Evolutionary conservation across 1,140 invertebrate genomes (phyloP).

Genomic region (Lordiphosa collinella): DNA sequence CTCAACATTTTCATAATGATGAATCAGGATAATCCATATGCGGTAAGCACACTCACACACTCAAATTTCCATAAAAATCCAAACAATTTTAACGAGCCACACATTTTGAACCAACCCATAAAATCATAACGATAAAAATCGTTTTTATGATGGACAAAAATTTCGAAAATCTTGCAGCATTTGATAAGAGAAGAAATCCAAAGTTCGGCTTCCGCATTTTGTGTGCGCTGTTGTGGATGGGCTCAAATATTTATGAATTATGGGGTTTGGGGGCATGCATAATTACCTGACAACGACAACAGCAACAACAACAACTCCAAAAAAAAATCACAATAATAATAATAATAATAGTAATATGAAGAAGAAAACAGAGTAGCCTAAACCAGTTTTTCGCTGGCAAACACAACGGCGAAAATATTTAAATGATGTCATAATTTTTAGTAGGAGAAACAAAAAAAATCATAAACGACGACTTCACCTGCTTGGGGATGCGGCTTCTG

Average conservation of each 20-base stretch:
- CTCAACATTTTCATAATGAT: constrained; percentile 47
- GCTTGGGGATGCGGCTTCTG: constrained; percentile 24
- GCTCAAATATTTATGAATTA: constrained; percentile 70
- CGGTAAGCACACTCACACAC: constrained; percentile 65
- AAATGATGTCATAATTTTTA: constrained; percentile 78
- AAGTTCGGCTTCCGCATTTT: constrained; percentile 64
- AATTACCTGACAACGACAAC: constrained; percentile 44
- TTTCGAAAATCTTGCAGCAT: constrained; percentile 10
- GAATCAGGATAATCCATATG: constrained; percentile 79
- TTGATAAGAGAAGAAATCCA: constrained; percentile 44
- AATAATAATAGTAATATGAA: constrained; percentile 16
- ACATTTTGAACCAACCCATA: constrained; percentile 54
- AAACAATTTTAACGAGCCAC: constrained; percentile 51
- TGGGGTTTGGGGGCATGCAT: constrained; percentile 64
- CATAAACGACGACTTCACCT: constrained; percentile 55
- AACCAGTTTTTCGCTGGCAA: constrained; percentile 61
- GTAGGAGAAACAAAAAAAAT: constrained; percentile 46
- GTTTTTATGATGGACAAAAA: constrained; percentile 35
- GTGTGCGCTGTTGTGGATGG: constrained; percentile 60
- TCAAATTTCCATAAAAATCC: neutral
- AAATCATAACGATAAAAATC: constrained; percentile 44
- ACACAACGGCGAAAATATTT: constrained; percentile 67
- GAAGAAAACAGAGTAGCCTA: constrained; percentile 35
- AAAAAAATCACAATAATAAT: constrained; percentile 16
- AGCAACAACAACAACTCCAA: constrained; percentile 12